Evolutionary conservation across 37 sponge, comb jelly and placozoan species (phyloP).

Genomic region (Aphrocallistes beatrix): DNA sequence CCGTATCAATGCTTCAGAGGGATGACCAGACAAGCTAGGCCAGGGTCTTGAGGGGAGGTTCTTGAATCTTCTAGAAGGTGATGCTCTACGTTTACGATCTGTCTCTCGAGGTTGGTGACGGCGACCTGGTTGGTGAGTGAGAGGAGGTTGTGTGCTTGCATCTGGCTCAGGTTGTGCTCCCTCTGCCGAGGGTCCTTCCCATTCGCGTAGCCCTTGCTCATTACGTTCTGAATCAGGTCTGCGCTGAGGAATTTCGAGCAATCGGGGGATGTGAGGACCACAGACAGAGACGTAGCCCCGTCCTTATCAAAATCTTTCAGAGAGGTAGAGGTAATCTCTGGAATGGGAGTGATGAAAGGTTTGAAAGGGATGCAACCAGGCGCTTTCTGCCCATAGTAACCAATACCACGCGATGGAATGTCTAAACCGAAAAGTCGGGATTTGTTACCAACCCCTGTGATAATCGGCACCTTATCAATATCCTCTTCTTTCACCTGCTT

Average conservation of each 20-base stretch:
- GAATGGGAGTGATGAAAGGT: conserved; percentile 75
- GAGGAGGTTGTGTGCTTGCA: neutral
- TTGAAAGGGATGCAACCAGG: conserved; percentile 75
- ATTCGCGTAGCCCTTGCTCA: neutral
- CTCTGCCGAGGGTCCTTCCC: neutral
- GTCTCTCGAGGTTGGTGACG: conserved; percentile 1
- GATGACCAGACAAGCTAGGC: neutral
- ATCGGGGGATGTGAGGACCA: neutral
- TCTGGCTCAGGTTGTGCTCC: neutral
- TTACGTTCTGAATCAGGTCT: neutral
- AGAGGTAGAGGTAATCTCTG: conserved; percentile 39
- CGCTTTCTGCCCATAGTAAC: conserved; percentile 75
- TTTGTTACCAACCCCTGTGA: conserved; percentile 77
- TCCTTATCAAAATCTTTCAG: neutral
- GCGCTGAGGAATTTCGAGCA: neutral
- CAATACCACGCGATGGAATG: conserved; percentile 84
- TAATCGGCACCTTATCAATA: conserved; percentile 69
- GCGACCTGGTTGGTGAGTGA: conserved; percentile 2
- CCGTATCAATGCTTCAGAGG: neutral
- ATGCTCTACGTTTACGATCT: neutral
- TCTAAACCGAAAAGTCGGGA: conserved; percentile 75
- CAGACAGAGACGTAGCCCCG: too few species aligned
- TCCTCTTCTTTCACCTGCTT: conserved; percentile 66
- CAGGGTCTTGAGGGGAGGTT: neutral
- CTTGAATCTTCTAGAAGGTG: neutral